Evolutionary conservation across 1,140 invertebrate species (phyloP).

Genomic region (Gerris buenoi): DNA sequence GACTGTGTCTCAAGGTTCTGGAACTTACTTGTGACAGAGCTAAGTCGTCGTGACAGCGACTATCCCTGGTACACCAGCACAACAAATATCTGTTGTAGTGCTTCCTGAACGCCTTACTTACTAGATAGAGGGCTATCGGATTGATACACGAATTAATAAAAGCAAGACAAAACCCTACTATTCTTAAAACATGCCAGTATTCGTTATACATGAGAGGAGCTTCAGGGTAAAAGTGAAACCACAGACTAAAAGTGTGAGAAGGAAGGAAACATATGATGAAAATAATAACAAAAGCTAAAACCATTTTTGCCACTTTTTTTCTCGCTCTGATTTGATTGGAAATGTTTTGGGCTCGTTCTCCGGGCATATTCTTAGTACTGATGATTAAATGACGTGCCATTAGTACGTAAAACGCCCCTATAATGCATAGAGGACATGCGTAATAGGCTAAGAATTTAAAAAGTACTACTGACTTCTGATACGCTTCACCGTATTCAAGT

Average conservation of each 20-base stretch:
- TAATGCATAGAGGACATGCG: slow-evolving; percentile 64
- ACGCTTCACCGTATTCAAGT: slow-evolving; percentile 32
- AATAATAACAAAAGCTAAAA: slow-evolving; percentile 77
- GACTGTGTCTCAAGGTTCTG: slow-evolving; percentile 16
- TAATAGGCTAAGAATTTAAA: slow-evolving; percentile 63
- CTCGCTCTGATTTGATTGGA: slow-evolving; percentile 36
- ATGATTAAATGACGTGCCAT: slow-evolving; percentile 73
- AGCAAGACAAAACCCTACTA: slow-evolving; percentile 70
- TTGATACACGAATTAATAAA: slow-evolving; percentile 89
- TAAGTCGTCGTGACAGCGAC: slow-evolving; percentile 9
- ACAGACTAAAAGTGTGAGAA: slow-evolving; percentile 67
- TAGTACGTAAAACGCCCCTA: slow-evolving; percentile 67
- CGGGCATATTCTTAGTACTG: slow-evolving; percentile 67
- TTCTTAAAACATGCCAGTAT: slow-evolving; percentile 69
- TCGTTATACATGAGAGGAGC: slow-evolving; percentile 54
- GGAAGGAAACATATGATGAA: slow-evolving; percentile 85
- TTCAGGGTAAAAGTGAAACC: slow-evolving; percentile 67
- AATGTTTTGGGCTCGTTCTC: slow-evolving; percentile 46
- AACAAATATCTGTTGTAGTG: slow-evolving; percentile 83
- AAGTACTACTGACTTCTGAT: slow-evolving; percentile 38
- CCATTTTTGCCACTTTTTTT: slow-evolving; percentile 73
- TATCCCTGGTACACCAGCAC: slow-evolving; percentile 36
- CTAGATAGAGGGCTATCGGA: slow-evolving; percentile 79
- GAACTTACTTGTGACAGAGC: slow-evolving; percentile 19
- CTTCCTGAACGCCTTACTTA: slow-evolving; percentile 74